Conservation (phyloP, 2,888 invertebrate species). For the Eupithecia subfuscata region DNA sequence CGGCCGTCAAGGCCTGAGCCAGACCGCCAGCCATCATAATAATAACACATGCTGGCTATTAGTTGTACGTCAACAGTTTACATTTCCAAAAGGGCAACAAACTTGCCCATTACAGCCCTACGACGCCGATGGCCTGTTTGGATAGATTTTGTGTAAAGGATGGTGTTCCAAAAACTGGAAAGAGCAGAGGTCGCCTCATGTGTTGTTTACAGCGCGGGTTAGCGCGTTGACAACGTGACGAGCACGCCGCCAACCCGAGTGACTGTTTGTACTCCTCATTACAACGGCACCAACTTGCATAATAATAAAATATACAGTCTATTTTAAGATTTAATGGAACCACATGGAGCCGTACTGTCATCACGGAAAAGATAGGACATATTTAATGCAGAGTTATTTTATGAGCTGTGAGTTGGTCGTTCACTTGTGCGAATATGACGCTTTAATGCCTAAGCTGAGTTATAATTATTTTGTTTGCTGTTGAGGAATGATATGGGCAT, state of each 20-base stretch:
- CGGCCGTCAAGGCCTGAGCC: constrained; percentile 65
- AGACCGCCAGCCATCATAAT: constrained; percentile 41
- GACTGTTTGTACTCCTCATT: constrained; percentile 63
- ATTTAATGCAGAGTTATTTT: constrained; percentile 25
- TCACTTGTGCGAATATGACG: constrained; percentile 22
- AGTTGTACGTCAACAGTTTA: constrained; percentile 58
- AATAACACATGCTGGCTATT: constrained; percentile 56
- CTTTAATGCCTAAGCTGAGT: not conserved
- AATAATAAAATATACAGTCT: constrained; percentile 49
- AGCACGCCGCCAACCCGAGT: constrained; percentile 61
- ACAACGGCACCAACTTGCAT: constrained; percentile 50
- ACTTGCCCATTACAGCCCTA: constrained; percentile 53
- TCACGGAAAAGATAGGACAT: constrained; percentile 20
- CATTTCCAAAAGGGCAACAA: constrained; percentile 56
- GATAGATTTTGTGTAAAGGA: constrained; percentile 61
- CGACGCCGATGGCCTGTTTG: constrained; percentile 56
- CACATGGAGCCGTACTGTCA: constrained; percentile 26
- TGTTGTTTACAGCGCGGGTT: constrained; percentile 64
- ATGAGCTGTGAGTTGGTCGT: constrained; percentile 24
- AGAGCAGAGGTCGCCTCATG: constrained; percentile 58
- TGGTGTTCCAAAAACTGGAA: constrained; percentile 60
- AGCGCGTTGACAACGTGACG: constrained; percentile 71
- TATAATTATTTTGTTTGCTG: constrained; percentile 33
- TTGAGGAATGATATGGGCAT: constrained; percentile 54
- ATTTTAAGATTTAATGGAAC: constrained; percentile 41